Conservation (phyloP, 2,797 vertebrate genomes). For the Cyprinodon diabolis region DNA sequence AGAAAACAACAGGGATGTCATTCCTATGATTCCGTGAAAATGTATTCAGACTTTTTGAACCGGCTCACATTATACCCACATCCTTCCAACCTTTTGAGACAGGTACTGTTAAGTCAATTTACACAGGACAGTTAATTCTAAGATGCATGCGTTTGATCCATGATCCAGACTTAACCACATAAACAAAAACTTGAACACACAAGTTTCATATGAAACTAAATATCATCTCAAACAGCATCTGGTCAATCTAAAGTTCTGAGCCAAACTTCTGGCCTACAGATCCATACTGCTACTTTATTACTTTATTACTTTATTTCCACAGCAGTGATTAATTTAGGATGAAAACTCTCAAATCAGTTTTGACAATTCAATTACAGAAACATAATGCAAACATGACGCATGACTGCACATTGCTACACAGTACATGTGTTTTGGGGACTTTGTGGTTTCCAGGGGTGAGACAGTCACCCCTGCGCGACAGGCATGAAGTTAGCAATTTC, state of each 20-base stretch:
- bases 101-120: too few species aligned
- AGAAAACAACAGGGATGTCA: too few species aligned
- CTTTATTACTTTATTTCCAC: too few species aligned
- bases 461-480: slow-evolving; percentile 37
- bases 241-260: neutral
- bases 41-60: too few species aligned
- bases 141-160: too few species aligned
- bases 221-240: neutral
- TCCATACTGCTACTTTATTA: neutral
- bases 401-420: slow-evolving; percentile 43
- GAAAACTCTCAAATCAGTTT: slow-evolving; percentile 26
- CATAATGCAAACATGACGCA: slow-evolving; percentile 30
- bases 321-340: slow-evolving; percentile 7
- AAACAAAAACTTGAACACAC: neutral
- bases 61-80: too few species aligned
- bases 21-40: too few species aligned
- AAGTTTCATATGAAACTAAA: neutral
- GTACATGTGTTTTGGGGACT: slow-evolving; percentile 46
- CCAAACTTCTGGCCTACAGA: slow-evolving; percentile 1
- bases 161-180: too few species aligned
- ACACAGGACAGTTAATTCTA: too few species aligned
- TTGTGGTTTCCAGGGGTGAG: slow-evolving; percentile 46
- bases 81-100: too few species aligned
- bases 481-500: slow-evolving; percentile 51
- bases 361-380: slow-evolving; percentile 39